Evolutionary conservation across 35 echinoderm and acorn worm species (phyloP).

Genomic region (Chiridota heheva): DNA sequence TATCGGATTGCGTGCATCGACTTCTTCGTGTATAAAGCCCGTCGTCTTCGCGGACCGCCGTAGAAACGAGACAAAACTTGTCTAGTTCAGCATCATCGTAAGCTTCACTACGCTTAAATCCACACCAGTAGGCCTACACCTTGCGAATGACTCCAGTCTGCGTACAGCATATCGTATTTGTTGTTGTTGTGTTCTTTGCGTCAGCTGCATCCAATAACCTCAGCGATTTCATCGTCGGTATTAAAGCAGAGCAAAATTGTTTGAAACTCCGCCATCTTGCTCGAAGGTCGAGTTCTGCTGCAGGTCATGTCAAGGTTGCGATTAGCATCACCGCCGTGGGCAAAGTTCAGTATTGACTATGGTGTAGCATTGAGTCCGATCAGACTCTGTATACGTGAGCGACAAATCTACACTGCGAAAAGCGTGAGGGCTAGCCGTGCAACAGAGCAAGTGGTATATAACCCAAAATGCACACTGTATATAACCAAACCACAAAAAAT

Average conservation of each 20-base stretch:
- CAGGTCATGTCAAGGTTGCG: too few relatives aligned
- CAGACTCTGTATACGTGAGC: too few relatives aligned
- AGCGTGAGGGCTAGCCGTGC: too few relatives aligned
- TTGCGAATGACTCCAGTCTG: not conserved
- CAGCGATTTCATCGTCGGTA: constrained; percentile 18
- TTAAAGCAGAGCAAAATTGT: constrained; percentile 17
- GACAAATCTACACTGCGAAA: too few relatives aligned
- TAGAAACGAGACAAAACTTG: constrained; percentile 46
- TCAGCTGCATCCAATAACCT: constrained; percentile 1
- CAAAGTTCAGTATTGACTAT: too few relatives aligned
- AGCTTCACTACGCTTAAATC: constrained; percentile 7
- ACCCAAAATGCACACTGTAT: too few relatives aligned
- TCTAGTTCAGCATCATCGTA: constrained; percentile 11
- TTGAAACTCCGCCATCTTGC: not conserved
- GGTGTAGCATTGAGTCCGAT: too few relatives aligned
- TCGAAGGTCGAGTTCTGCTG: too few relatives aligned
- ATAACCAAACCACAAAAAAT: too few relatives aligned
- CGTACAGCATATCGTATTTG: not conserved
- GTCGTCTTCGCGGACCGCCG: constrained; percentile 12
- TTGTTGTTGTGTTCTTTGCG: not conserved
- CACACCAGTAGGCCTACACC: not conserved
- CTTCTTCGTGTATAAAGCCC: constrained; percentile 57
- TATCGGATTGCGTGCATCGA: constrained; percentile 36
- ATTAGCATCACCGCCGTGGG: too few relatives aligned
- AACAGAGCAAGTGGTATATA: too few relatives aligned